A percentile compares a stretch with the other conserved stretches of the same genome.
These are phyloP conservation scores for Carettochelys insculpta DNA, from an alignment of 2,113 vertebrate species.

Conservation along the genomic window DNA sequence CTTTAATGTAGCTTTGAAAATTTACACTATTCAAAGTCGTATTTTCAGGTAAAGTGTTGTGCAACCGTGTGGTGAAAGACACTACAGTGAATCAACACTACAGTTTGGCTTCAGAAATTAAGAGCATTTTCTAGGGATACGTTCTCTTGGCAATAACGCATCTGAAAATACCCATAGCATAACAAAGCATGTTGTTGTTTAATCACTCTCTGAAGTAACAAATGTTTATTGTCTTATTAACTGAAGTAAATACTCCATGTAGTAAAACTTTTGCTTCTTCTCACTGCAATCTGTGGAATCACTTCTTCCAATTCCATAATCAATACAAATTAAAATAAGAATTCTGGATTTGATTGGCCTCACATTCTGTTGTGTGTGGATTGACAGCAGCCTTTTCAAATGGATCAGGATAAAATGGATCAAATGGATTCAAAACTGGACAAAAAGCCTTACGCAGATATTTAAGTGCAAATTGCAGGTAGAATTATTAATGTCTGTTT, in stretches of 20 bases:
- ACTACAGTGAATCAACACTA: accelerated
- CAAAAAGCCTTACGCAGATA: background rate
- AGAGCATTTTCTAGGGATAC: constrained; percentile 24
- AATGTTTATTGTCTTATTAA: constrained; percentile 63
- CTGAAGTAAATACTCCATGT: constrained; percentile 55
- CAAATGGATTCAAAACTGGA: constrained; percentile 30
- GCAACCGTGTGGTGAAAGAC: background rate
- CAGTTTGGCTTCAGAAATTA: constrained; percentile 35
- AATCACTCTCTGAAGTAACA: constrained; percentile 24
- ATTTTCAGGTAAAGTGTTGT: background rate
- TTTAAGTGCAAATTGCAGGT: background rate
- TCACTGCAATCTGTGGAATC: constrained; percentile 41
- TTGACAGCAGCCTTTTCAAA: background rate
- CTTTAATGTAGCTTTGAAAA: background rate
- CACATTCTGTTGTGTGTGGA: constrained; percentile 29
- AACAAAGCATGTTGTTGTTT: constrained; percentile 44
- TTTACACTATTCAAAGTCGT: background rate
- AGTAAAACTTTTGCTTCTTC: constrained; percentile 51
- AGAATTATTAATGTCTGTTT: constrained; percentile 10
- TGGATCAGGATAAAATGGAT: constrained; percentile 1
- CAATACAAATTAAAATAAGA: constrained; percentile 62
- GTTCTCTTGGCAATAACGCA: constrained; percentile 23
- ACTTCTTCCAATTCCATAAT: constrained; percentile 53
- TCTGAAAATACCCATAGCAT: constrained; percentile 31
- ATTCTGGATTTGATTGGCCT: background rate